Conservation (phyloP, 2,888 invertebrate species). For the Philhelius pedissequus region DNA sequence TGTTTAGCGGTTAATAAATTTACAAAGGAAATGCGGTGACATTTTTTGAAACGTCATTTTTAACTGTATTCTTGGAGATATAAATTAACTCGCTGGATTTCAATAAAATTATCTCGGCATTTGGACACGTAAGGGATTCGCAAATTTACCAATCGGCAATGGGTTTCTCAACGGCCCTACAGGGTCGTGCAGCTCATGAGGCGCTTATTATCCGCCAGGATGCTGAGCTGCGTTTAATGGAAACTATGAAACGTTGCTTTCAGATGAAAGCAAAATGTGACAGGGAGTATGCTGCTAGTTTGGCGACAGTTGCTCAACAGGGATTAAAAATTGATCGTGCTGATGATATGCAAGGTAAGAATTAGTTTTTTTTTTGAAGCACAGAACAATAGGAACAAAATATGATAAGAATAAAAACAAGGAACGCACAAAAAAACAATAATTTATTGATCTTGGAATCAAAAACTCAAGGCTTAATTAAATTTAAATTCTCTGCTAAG, state of each 20-base stretch:
- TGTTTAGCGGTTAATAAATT: conserved; percentile 16
- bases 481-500: too few species aligned
- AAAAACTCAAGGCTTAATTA: too few species aligned
- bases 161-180: conserved; percentile 92
- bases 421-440: too few species aligned
- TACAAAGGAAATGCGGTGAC: conserved; percentile 39
- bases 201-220: conserved; percentile 94
- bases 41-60: background rate
- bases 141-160: conserved; percentile 78
- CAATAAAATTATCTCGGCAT: conserved; percentile 33
- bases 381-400: too few species aligned
- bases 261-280: conserved; percentile 94
- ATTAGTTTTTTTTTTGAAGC: background rate
- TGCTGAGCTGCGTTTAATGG: conserved; percentile 94
- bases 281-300: conserved; percentile 91
- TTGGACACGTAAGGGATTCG: conserved; percentile 43
- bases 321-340: conserved; percentile 89
- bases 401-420: too few species aligned
- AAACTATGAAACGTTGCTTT: conserved; percentile 93
- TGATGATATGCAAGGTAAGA: conserved; percentile 79
- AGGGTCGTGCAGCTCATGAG: conserved; percentile 94
- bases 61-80: background rate
- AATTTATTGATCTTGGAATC: too few species aligned
- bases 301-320: conserved; percentile 89
- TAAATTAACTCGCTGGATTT: conserved; percentile 37